Evolutionary conservation across 2,797 vertebrate genomes (phyloP), one percentile per base, ranked within the genome.

Genomic region (Gymnopithys bicolor): DNA sequence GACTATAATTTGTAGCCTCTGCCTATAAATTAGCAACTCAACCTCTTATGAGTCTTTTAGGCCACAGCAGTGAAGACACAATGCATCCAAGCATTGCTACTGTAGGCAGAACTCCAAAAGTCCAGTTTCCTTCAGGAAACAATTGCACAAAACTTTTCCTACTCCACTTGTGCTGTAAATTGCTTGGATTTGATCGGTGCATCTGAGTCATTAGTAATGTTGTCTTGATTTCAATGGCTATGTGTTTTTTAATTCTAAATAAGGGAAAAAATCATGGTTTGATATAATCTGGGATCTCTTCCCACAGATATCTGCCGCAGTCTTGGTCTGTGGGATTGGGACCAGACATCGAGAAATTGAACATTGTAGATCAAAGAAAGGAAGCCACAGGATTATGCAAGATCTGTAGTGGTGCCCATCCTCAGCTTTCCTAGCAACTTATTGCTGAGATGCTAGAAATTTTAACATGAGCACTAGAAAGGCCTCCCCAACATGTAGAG

Each of bases 311-410:
- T n/a, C n/a, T n/a, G n/a, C n/a, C n/a, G n/a, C n/a, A n/a, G n/a
- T n/a, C n/a, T n/a, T n/a, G n/a, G n/a, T n/a, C n/a, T n/a, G n/a
- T n/a, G n/a, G n/a, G n/a, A n/a, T n/a, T n/a, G n/a, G n/a, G n/a
- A n/a, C n/a, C n/a, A n/a, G n/a, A n/a, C n/a, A n/a, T 18, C 0
- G 0, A 52, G 60, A 82, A 82, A 60, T 0, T 9, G 23, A 79
- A 74, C 11, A 19, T 8, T 14, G 28, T 45, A 82, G 60, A 32
- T 75, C 5, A 41, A 89, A 81, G 39, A 63, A 68, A 75, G 32
- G 24, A 74, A 89, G 48, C 51, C 51, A 63, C 1, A 3, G 11
- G 28, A 35, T 78, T 86, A 13, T 81, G 22, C 41, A 82, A 73
- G 37, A 45, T 77, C 30, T 9, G 1, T 8, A 32, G 32, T 51